Evolutionary conservation across 2,888 invertebrate species (phyloP), one percentile per base, ranked within the genome.

Genomic region (Tuberolachnus salignus): DNA sequence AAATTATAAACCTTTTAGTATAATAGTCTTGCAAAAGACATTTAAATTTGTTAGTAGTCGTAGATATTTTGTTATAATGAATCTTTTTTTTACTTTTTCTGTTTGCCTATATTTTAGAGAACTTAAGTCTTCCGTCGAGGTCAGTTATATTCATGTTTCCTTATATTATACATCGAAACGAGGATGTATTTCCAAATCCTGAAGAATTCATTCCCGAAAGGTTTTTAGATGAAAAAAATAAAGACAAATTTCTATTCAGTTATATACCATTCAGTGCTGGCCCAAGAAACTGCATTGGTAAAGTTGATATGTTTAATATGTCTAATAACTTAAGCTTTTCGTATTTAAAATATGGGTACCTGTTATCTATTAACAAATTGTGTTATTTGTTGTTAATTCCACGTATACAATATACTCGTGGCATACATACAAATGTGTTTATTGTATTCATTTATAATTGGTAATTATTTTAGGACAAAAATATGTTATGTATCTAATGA

Each of bases 191-290:
- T 82, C 86, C 87, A 0, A 85, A 87, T 51, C 86, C 87, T 3
- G 85, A 86, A 49, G 84, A 81, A 66, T 87, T 86, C 83, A 84
- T 87, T 80, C 87, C 87, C 1, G 86, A 87, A 74, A 82, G 87
- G 80, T 88, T 88, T 82, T 82, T 85, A 19, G 84, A 85, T 4
- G 86, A 87, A 55, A 85, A 85, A 80, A 80, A 80, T 9, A 73
- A 72, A 23, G 83, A 83, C 19, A 84, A 88, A 82, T 87, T 88
- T 82, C 85, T 85, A 42, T 87, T 84, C 80, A 83, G 86, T 4
- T 87, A 85, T 81, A 84, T 87, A 11, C 87, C 87, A 3, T 87
- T 87, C 82, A 87, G 86, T 80, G 87, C 86, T 6, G 87, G 87
- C 19, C 85, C 86, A 1, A 83, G 86, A 70, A 86, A 86, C 83